A percentile compares a stretch with the other conserved stretches of the same genome.
phyloP scores from a whole-genome alignment of 2,888 invertebrate species.

The Rosalia funebris region DNA sequence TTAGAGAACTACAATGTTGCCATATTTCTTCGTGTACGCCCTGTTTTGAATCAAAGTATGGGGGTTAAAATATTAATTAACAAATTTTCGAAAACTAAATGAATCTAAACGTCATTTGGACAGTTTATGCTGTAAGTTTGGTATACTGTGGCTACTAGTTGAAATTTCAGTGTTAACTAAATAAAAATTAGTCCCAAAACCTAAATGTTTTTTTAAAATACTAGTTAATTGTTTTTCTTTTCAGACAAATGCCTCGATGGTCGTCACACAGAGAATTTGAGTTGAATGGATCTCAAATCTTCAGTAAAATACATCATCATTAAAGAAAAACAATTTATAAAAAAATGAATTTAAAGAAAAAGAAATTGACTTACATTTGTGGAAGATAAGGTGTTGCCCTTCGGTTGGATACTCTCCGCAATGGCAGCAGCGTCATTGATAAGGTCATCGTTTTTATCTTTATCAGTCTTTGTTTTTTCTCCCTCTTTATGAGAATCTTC shows the following conservation, averaged over 20 bases:
- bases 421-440: conserved; percentile 93
- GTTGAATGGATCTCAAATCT: conserved; percentile 54
- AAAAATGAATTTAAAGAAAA: background rate
- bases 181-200: too few species aligned
- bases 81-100: too few species aligned
- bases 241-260: conserved; percentile 57
- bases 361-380: conserved; percentile 74
- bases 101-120: too few species aligned
- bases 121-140: too few species aligned
- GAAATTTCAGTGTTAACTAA: too few species aligned
- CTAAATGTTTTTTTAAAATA: too few species aligned
- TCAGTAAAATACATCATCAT: conserved; percentile 45
- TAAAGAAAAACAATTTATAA: conserved; percentile 4
- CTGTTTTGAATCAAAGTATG: too few species aligned
- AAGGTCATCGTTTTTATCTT: conserved; percentile 73
- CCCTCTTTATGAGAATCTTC: conserved; percentile 63
- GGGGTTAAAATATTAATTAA: too few species aligned
- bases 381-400: conserved; percentile 95
- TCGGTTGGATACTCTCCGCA: conserved; percentile 97
- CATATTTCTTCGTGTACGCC: too few species aligned
- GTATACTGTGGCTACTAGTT: too few species aligned
- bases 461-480: conserved; percentile 57
- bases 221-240: background rate
- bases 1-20: too few species aligned
- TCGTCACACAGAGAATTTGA: conserved; percentile 46